Conservation (phyloP, 2,888 invertebrate genomes). For the Spilosoma lubricipeda region DNA sequence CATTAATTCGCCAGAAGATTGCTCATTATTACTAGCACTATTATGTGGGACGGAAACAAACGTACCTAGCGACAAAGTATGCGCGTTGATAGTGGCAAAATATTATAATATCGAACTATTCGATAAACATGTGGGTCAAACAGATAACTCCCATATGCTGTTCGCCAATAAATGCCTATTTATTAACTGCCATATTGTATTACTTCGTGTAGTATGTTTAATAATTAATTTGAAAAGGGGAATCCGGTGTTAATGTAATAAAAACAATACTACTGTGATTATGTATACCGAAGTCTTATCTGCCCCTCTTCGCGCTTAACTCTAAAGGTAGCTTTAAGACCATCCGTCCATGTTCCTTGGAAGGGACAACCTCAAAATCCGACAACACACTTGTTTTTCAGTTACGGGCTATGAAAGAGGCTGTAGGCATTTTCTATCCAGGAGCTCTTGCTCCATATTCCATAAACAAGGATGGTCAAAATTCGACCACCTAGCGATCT, state of each 20-base stretch:
- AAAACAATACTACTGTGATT: no score
- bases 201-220: neutral
- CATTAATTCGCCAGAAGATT: neutral
- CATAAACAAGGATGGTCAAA: no score
- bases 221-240: neutral
- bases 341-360: no score
- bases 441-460: no score
- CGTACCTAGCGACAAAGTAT: neutral
- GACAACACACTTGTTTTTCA: no score
- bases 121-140: slow-evolving; percentile 56
- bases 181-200: neutral
- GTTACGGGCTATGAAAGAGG: no score
- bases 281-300: no score
- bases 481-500: no score
- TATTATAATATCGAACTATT: slow-evolving; percentile 31
- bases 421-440: no score
- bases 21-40: neutral
- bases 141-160: slow-evolving; percentile 43
- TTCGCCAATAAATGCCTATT: slow-evolving; percentile 2
- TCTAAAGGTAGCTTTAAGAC: no score
- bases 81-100: slow-evolving; percentile 14
- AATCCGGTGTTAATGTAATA: neutral
- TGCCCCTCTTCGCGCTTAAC: no score
- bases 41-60: neutral
- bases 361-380: no score